These are phyloP conservation scores for Aurelia sp. DNA, from an alignment of 30 jellyfish, hydroid and myxozoan species.

Conservation along the genomic window DNA sequence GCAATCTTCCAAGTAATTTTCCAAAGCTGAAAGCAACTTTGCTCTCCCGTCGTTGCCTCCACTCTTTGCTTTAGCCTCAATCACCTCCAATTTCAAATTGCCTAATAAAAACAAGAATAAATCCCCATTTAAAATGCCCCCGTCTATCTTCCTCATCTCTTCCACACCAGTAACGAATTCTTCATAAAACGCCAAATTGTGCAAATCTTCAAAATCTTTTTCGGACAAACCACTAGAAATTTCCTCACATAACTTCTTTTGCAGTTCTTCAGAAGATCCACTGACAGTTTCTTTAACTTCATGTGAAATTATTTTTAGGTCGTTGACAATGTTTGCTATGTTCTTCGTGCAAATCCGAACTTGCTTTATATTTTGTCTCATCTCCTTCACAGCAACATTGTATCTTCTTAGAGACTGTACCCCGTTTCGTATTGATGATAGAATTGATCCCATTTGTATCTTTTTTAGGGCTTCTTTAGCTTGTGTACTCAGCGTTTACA, in stretches of 20 bases:
- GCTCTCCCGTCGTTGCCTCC: neutral
- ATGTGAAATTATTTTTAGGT: conserved; percentile 17
- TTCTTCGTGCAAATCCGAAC: conserved; percentile 23
- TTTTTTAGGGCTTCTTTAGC: too few relatives aligned
- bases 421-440: conserved; percentile 33
- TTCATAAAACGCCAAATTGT: conserved; percentile 33
- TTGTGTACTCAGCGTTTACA: too few relatives aligned
- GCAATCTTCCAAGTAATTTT: conserved; percentile 1
- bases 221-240: conserved; percentile 18
- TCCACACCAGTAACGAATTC: conserved; percentile 3
- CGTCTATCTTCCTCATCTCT: conserved; percentile 21
- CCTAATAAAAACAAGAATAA: neutral
- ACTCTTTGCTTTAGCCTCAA: neutral
- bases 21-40: conserved; percentile 12
- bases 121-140: conserved; percentile 3
- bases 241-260: conserved; percentile 18
- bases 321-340: conserved; percentile 30
- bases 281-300: conserved; percentile 38
- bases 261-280: conserved; percentile 20
- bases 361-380: conserved; percentile 23
- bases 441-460: conserved; percentile 36
- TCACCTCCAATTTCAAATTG: neutral
- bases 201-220: conserved; percentile 12
- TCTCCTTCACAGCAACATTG: conserved; percentile 18
- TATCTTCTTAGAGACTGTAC: conserved; percentile 9